phyloP scores from a whole-genome alignment of 2,888 invertebrate species.

The Hyalella azteca region DNA sequence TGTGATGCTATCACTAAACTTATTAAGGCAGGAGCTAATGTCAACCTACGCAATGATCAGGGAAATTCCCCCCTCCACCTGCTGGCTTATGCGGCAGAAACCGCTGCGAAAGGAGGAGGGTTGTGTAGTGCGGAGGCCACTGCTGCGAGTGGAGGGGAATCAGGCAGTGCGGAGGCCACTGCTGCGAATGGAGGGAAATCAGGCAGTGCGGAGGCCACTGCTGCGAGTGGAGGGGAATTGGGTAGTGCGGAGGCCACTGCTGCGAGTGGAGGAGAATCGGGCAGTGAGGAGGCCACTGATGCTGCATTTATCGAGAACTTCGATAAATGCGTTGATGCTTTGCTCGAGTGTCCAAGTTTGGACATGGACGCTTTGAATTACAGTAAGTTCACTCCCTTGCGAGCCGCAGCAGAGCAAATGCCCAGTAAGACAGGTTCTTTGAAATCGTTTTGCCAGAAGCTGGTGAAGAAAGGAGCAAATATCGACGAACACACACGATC shows the following conservation, averaged over 20 bases:
- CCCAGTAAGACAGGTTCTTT: conserved; percentile 1
- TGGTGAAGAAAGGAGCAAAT: conserved; percentile 50
- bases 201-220: too few species aligned
- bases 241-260: too few species aligned
- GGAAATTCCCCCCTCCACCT: conserved; percentile 45
- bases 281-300: too few species aligned
- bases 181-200: too few species aligned
- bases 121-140: too few species aligned
- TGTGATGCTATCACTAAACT: conserved; percentile 35
- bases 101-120: background rate
- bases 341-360: conserved; percentile 30
- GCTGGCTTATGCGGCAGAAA: conserved; percentile 28
- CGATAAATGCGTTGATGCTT: conserved; percentile 30
- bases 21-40: conserved; percentile 42
- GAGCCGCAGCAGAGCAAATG: conserved; percentile 43
- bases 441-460: conserved; percentile 45
- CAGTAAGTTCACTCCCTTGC: conserved; percentile 42
- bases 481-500: background rate
- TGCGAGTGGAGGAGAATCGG: too few species aligned
- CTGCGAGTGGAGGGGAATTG: too few species aligned
- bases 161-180: too few species aligned
- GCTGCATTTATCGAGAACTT: background rate
- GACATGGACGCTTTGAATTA: conserved; percentile 50
- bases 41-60: conserved; percentile 49
- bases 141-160: too few species aligned